Evolutionary conservation across 2,797 vertebrate species (phyloP).

Genomic region (Tinamus major): DNA sequence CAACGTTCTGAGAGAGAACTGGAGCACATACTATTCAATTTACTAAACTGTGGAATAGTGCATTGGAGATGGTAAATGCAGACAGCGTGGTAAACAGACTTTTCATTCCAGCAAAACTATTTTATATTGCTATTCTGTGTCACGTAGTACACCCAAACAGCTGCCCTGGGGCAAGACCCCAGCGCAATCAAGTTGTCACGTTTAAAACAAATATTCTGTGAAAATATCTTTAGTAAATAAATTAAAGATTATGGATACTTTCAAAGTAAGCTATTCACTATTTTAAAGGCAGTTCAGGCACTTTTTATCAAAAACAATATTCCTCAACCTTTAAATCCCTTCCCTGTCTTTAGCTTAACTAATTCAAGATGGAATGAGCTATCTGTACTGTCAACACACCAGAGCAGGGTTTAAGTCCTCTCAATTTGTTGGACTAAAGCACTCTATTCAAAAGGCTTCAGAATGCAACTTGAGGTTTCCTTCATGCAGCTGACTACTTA

Average conservation of each 20-base stretch:
- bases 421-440: background rate
- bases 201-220: slow-evolving; percentile 26
- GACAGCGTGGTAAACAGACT: slow-evolving; percentile 58
- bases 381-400: background rate
- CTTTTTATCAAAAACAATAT: background rate
- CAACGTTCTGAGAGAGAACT: slow-evolving; percentile 63
- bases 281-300: background rate
- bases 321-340: background rate
- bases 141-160: slow-evolving; percentile 14
- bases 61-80: slow-evolving; percentile 61
- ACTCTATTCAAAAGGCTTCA: background rate
- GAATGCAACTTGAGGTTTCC: background rate
- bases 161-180: slow-evolving; percentile 37
- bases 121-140: slow-evolving; percentile 28
- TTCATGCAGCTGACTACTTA: background rate
- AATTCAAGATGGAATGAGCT: background rate
- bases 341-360: background rate
- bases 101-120: slow-evolving; percentile 60
- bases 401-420: background rate
- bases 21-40: slow-evolving; percentile 67
- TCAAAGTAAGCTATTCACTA: background rate
- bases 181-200: slow-evolving; percentile 51
- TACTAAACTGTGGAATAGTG: slow-evolving; percentile 70
- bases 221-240: slow-evolving; percentile 46
- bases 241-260: slow-evolving; percentile 39